These are phyloP conservation scores for Spondyliosoma cantharus DNA, from an alignment of 2,797 vertebrate genomes.

Conservation along the genomic window DNA sequence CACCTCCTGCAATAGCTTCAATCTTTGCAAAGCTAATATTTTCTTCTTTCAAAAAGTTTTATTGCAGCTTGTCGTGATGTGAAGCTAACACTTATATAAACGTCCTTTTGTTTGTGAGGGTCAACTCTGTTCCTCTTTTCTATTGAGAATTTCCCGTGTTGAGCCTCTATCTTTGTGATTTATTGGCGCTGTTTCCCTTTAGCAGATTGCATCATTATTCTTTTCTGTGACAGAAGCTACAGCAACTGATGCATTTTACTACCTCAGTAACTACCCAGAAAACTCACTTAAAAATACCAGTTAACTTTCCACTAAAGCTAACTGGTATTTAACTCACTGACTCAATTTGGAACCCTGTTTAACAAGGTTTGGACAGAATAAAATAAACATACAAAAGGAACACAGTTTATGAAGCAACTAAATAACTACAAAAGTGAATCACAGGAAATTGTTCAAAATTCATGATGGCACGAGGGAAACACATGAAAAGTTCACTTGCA, in stretches of 20 bases:
- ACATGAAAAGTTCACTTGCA: constrained; percentile 32
- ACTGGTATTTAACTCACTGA: background rate
- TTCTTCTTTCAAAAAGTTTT: background rate
- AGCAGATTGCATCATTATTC: constrained; percentile 4
- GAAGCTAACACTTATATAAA: background rate
- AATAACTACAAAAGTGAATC: constrained; percentile 15
- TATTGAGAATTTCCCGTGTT: constrained; percentile 38
- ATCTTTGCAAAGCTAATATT: background rate
- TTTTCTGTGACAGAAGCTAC: constrained; percentile 1
- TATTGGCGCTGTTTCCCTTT: constrained; percentile 39
- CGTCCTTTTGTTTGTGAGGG: background rate
- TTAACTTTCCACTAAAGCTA: background rate
- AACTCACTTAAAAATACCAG: constrained; percentile 2
- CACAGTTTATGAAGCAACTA: background rate
- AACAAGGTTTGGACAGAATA: background rate
- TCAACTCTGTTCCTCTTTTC: constrained; percentile 44
- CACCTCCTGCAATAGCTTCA: background rate
- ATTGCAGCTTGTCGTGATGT: background rate
- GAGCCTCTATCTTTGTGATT: constrained; percentile 17
- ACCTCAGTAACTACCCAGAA: background rate
- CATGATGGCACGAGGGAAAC: constrained; percentile 35
- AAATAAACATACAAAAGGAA: background rate
- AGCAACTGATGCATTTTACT: background rate
- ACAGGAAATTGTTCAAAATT: constrained; percentile 8
- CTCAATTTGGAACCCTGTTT: background rate